These are phyloP conservation scores for Aptenodytes patagonicus DNA, from an alignment of 2,113 vertebrate species.

Conservation along the genomic window DNA sequence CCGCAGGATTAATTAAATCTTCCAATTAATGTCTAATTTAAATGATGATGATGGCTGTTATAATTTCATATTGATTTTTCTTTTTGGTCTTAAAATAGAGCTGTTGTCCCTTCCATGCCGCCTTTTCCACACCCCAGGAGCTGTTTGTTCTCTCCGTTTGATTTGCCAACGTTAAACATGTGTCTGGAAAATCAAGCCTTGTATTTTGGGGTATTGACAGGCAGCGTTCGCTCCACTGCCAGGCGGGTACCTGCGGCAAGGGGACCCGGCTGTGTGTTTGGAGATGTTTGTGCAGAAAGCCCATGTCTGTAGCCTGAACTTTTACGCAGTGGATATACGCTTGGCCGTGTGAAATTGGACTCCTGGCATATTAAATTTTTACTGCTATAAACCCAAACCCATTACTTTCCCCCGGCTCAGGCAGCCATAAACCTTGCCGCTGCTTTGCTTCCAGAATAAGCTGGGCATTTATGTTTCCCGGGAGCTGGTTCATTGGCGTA, in stretches of 20 bases:
- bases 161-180: background rate
- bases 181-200: background rate
- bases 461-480: background rate
- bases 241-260: rapidly evolving
- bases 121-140: background rate
- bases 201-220: rapidly evolving
- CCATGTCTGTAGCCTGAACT: rapidly evolving
- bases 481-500: background rate
- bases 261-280: rapidly evolving
- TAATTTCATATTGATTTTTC: constrained; percentile 57
- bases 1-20: constrained; percentile 68
- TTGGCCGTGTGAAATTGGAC: background rate
- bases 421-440: background rate
- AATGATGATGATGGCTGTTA: constrained; percentile 63
- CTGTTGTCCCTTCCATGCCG: background rate
- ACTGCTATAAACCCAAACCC: background rate
- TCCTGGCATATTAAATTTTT: background rate
- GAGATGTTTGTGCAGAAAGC: background rate
- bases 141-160: background rate
- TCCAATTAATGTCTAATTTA: constrained; percentile 75
- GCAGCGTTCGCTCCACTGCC: rapidly evolving
- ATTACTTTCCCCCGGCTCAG: background rate
- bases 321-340: background rate
- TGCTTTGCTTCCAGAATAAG: background rate
- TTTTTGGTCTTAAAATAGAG: constrained; percentile 51